Conservation (phyloP, 1,140 invertebrate species). For the Drosophila pectinifera region DNA sequence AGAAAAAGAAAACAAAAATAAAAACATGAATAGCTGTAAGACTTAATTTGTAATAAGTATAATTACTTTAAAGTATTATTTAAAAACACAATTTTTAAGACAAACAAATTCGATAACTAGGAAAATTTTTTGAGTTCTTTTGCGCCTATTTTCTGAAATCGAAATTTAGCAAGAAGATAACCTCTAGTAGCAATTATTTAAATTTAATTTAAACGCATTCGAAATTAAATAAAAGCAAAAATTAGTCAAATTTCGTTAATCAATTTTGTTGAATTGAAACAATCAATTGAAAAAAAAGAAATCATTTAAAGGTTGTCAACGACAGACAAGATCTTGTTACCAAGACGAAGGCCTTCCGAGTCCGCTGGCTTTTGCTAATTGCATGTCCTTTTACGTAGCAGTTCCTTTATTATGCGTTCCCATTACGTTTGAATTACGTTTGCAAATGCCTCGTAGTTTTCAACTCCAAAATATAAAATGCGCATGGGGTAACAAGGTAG, state of each 20-base stretch:
- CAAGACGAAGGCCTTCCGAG: slow-evolving; percentile 21
- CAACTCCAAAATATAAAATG: slow-evolving; percentile 68
- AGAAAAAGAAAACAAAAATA: slow-evolving; percentile 38
- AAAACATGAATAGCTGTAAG: slow-evolving; percentile 26
- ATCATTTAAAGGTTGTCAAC: slow-evolving; percentile 61
- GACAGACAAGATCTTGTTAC: slow-evolving; percentile 62
- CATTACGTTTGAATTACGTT: slow-evolving; percentile 41
- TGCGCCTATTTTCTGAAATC: slow-evolving; percentile 43
- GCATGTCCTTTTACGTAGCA: slow-evolving; percentile 46
- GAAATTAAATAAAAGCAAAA: slow-evolving; percentile 58
- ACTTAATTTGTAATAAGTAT: slow-evolving; percentile 55
- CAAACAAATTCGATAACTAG: slow-evolving; percentile 49
- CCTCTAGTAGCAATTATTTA: slow-evolving; percentile 58
- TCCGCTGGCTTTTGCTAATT: slow-evolving; percentile 37
- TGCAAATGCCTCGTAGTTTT: slow-evolving; percentile 74
- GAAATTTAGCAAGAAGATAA: slow-evolving; percentile 54
- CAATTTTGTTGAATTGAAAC: slow-evolving; percentile 52
- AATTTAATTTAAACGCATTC: slow-evolving; percentile 61
- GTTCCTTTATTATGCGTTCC: slow-evolving; percentile 39
- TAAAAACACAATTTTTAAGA: slow-evolving; percentile 13
- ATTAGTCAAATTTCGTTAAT: slow-evolving; percentile 67
- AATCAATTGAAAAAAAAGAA: slow-evolving; percentile 10
- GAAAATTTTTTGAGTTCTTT: slow-evolving; percentile 69
- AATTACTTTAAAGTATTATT: slow-evolving; percentile 60
- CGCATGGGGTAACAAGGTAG: slow-evolving; percentile 77